These are phyloP conservation scores for Platichthys flesus DNA, from an alignment of 2,113 vertebrate genomes.

Conservation along the genomic window DNA sequence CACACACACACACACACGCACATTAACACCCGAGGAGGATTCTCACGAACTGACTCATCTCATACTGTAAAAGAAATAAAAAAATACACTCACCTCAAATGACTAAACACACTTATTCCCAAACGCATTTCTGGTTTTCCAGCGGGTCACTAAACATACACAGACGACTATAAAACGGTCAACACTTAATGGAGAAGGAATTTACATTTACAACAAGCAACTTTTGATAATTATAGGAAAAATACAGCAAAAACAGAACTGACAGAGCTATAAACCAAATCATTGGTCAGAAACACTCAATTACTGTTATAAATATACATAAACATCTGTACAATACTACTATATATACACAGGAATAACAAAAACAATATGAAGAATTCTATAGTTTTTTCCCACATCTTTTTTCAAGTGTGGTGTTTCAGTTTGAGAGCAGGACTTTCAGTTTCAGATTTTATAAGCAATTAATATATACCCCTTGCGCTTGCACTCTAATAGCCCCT, in stretches of 20 bases:
- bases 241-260: neutral
- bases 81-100: neutral
- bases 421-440: too few relatives aligned
- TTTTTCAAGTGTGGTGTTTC: too few relatives aligned
- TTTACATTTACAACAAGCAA: neutral
- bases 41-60: neutral
- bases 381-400: too few relatives aligned
- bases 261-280: neutral
- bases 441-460: too few relatives aligned
- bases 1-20: constrained; percentile 1
- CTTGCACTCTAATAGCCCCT: too few relatives aligned
- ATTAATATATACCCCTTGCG: too few relatives aligned
- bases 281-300: neutral
- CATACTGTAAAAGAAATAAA: neutral
- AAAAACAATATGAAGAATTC: too few relatives aligned
- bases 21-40: neutral
- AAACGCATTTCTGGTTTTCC: neutral
- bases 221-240: neutral
- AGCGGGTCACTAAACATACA: too few relatives aligned
- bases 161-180: neutral
- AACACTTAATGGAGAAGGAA: neutral
- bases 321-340: neutral
- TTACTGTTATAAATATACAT: neutral
- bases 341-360: neutral
- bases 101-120: neutral